Conservation (phyloP, 2,113 vertebrate species). For the Pogona vitticeps region DNA sequence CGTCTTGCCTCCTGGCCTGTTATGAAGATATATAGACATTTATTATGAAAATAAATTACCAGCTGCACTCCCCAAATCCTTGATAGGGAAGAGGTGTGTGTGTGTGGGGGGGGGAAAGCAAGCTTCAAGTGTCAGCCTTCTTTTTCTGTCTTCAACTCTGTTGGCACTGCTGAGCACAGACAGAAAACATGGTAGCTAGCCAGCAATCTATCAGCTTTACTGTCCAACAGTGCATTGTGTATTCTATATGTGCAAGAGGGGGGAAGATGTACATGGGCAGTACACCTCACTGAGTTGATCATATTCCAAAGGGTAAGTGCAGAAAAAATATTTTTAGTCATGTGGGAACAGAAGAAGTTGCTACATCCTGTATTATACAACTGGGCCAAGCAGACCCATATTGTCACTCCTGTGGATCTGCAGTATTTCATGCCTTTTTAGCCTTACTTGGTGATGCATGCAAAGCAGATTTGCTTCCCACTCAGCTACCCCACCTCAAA, state of each 20-base stretch:
- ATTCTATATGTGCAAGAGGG: not conserved
- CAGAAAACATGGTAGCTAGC: constrained; percentile 6
- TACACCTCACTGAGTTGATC: no score
- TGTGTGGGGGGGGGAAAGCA: no score
- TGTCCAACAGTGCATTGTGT: constrained; percentile 17
- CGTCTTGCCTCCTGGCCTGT: constrained; percentile 38
- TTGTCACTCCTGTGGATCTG: no score
- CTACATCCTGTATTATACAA: no score
- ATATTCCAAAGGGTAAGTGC: not conserved
- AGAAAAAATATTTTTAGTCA: not conserved
- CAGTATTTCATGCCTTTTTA: no score
- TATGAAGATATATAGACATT: constrained; percentile 57
- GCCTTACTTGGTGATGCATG: no score
- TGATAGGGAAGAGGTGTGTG: constrained; percentile 25
- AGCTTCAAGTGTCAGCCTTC: constrained; percentile 29
- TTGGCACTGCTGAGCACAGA: not conserved
- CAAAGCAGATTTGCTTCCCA: no score
- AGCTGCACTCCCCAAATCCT: constrained; percentile 23
- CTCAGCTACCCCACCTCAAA: no score
- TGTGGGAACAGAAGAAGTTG: no score
- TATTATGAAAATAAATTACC: constrained; percentile 62
- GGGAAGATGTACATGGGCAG: not conserved
- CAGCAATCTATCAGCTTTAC: not conserved
- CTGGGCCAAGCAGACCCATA: no score
- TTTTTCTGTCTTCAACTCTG: not conserved